Evolutionary conservation across 2,888 invertebrate species (phyloP), one percentile per base, ranked within the genome.

Genomic region (Crossocerus cetratus): DNA sequence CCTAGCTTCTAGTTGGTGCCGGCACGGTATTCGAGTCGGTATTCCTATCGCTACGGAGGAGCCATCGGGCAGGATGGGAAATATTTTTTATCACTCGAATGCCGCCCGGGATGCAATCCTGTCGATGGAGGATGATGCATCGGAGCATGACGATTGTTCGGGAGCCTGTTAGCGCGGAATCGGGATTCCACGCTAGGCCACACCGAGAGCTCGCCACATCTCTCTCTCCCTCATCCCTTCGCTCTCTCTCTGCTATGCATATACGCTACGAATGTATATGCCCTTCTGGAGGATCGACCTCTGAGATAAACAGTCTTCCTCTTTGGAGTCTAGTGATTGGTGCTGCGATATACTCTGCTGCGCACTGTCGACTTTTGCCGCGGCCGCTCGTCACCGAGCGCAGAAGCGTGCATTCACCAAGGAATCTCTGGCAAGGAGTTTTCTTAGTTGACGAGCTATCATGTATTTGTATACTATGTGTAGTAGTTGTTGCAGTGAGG

Each of bases 141-240:
- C 54, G 70, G 63, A 66, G 66, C 60, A 58, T 61, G 57, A 66
- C 72, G 53, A 78, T 81, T 69, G 78, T 78, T 81, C 78, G 77
- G 69, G 68, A 81, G 63, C 69, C 77, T 70, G 75, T 77, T 75
- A 77, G 67, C 8, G 32, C 32, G 32, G 32, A 32, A 32, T 32
- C 32, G 32, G 32, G 23, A 45, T 45, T 45, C 45, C n/a, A 3
- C n/a, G 45, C n/a, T 14, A 2, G 45, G 16, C 59, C 44, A 4
- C 18, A 18, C 16, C 55, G 55, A 8, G 32, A 43, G 13, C 18
- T 55, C 55, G 20, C 3, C 22, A n/a, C 3, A 22, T 55, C 32
- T 23, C n/a, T 23, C 18, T 57, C 43, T 54, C 56, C 54, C 57
- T n/a, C 54, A n/a, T n/a, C n/a, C 67, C 53, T 58, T 63, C 67